Conservation (phyloP, 1,140 invertebrate genomes). For the Platyura marginata region DNA sequence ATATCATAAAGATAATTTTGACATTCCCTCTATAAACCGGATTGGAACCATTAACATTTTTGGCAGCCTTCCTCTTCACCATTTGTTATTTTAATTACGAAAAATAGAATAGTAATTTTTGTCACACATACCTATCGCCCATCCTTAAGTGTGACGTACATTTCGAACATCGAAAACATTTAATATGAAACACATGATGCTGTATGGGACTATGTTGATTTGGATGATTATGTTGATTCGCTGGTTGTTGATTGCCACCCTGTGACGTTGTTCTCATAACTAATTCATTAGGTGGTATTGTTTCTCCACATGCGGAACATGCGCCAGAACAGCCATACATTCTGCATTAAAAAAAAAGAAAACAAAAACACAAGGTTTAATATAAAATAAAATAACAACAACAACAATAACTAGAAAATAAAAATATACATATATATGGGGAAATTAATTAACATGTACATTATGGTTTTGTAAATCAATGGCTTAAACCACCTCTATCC, state of each 20-base stretch:
- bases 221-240: conserved; percentile 22
- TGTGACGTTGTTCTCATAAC: conserved; percentile 58
- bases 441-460: no score
- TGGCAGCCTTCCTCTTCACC: no score
- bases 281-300: conserved; percentile 76
- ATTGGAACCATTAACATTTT: no score
- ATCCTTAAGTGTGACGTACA: conserved; percentile 61
- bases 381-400: no score
- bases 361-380: no score
- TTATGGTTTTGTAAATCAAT: no score
- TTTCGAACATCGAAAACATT: conserved; percentile 80
- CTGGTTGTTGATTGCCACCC: conserved; percentile 17
- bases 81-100: no score
- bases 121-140: conserved; percentile 49
- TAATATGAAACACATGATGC: conserved; percentile 60
- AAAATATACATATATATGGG: no score
- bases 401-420: no score
- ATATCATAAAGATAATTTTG: no score
- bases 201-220: conserved; percentile 5
- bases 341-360: conserved; percentile 45
- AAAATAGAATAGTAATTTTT: not conserved
- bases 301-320: conserved; percentile 74
- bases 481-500: no score
- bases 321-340: conserved; percentile 77
- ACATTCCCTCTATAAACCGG: no score